Base-by-base conservation (phyloP, 2,113 vertebrate species). In the Perccottus glenii region DNA sequence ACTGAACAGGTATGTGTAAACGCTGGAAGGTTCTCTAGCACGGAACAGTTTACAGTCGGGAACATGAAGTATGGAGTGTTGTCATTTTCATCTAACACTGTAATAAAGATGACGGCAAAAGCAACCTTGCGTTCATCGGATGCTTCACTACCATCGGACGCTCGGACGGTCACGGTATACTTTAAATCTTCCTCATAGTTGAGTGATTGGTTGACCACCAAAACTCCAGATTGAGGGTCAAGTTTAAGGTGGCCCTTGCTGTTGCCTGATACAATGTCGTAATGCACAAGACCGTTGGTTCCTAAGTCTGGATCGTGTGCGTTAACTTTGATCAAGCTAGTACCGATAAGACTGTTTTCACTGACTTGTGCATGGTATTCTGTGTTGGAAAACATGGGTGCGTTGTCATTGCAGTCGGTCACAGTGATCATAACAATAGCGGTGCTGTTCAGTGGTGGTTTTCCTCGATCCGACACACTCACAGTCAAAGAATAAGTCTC, bases 61-160 rank as follows among this genome's bases (percentile, higher is more conserved):
- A 95, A 94, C 75, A 92, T 64, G 73, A 98, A 98, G 64, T 92
- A 90, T 0, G 96, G 97, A 6, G 83, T 69, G 36, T 96, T 94
- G 76, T 99, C 96, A 9, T 99, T 98, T 52, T 96, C 95, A 70
- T 98, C 97, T 47, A 96, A 78, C 53, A 99, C 42, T 0, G 42
- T 89, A 60, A 99, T 45, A 14, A 80, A 84, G 60, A 98, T 84
- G 57, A 92, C 40, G 0, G 95, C 83, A 70, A 98, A 96, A 58
- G 93, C 92, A 32, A 81, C 71, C 5, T 96, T 93, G 55, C 85
- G 89, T 40, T 81, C 50, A 64, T 82, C 76, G 2, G 77, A 60
- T 62, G 81, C 68, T 64, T 75, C 72, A 0, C 89, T 91, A 9
- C 89, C 88, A 77, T 98, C 95, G 0, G 89, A 90, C 14, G 94